Evolutionary conservation across 2,797 vertebrate genomes (phyloP).

Genomic region (Dermochelys coriacea): DNA sequence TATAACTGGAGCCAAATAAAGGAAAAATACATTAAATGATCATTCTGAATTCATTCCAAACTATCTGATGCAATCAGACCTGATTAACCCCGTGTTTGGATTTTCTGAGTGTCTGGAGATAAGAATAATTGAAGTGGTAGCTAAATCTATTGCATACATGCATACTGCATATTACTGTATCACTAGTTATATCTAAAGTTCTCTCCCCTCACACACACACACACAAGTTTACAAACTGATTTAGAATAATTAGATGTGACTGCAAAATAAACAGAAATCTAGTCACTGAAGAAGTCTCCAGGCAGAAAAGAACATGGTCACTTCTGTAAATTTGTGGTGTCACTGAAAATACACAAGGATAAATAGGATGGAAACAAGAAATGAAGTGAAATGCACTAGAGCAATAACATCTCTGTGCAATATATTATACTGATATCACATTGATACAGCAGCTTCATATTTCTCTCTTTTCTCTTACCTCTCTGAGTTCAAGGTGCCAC

Average conservation of each 20-base stretch:
- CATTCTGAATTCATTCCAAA: neutral
- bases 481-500: neutral
- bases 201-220: neutral
- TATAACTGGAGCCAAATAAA: neutral
- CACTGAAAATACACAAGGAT: neutral
- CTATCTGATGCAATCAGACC: neutral
- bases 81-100: neutral
- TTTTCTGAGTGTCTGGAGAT: neutral
- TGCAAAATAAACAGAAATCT: slow-evolving; percentile 8
- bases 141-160: neutral
- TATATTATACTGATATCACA: fast-evolving
- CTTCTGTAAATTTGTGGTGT: neutral
- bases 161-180: neutral
- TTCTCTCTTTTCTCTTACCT: neutral
- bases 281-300: neutral
- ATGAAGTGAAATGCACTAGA: neutral
- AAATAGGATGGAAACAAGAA: slow-evolving; percentile 31
- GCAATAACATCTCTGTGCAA: neutral
- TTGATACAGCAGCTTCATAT: neutral
- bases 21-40: neutral
- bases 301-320: neutral
- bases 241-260: slow-evolving; percentile 12
- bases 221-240: slow-evolving; percentile 1
- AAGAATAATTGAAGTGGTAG: neutral
- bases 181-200: slow-evolving; percentile 12